phyloP scores from a whole-genome alignment of 2,797 vertebrate species.

The Anabacerthia variegaticeps region DNA sequence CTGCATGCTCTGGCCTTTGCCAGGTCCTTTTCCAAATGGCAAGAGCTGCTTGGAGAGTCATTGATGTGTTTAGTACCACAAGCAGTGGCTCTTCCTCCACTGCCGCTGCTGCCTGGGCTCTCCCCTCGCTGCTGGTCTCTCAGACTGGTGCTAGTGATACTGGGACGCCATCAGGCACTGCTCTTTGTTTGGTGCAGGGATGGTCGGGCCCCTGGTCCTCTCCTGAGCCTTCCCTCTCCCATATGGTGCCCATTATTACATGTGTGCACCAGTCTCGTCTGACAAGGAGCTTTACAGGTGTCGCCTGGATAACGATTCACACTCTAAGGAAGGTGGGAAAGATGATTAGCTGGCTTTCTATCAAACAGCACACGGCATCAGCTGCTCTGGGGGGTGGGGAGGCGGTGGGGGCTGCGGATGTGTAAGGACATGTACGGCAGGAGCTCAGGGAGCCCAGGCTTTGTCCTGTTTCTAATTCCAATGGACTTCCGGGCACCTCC shows the following conservation, averaged over 20 bases:
- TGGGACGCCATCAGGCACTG: fast-evolving
- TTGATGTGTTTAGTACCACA: fast-evolving
- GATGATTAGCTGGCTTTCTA: constrained; percentile 56
- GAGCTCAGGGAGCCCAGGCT: not conserved
- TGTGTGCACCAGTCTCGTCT: not conserved
- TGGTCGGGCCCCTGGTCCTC: not conserved
- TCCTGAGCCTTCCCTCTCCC: constrained; percentile 1
- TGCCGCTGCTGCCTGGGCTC: fast-evolving
- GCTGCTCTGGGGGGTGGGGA: constrained; percentile 9
- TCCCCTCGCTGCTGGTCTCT: not conserved
- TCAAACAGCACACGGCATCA: constrained; percentile 25
- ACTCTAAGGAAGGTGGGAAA: constrained; percentile 58
- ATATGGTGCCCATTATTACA: constrained; percentile 61
- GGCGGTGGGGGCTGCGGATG: not conserved
- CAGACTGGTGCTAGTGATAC: fast-evolving
- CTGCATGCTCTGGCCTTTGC: fast-evolving
- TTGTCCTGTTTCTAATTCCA: constrained; percentile 56
- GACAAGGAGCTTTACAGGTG: constrained; percentile 66
- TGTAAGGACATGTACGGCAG: not conserved
- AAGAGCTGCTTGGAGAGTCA: fast-evolving
- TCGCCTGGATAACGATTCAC: constrained; percentile 60
- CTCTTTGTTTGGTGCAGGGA: not conserved
- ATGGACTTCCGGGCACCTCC: not conserved
- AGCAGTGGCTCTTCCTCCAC: not conserved
- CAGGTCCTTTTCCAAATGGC: not conserved